These are phyloP conservation scores for Trichomycterus rosablanca DNA, from an alignment of 2,113 vertebrate genomes.

Conservation along the genomic window DNA sequence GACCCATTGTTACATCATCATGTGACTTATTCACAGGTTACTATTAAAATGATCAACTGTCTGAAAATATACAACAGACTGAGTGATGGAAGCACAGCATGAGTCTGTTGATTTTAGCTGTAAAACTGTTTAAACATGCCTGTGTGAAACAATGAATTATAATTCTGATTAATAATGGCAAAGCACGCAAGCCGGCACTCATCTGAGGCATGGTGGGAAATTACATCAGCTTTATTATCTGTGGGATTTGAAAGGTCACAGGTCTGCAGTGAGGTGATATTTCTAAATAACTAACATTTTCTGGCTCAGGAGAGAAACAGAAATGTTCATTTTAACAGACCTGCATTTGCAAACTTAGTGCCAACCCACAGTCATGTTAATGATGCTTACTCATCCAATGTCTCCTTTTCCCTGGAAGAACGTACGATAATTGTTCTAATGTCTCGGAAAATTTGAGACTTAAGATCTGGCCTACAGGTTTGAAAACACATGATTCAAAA, in stretches of 20 bases:
- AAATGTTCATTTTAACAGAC: constrained; percentile 40
- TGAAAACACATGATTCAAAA: constrained; percentile 38
- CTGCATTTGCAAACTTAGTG: constrained; percentile 28
- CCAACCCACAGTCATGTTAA: constrained; percentile 45
- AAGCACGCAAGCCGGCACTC: constrained; percentile 36
- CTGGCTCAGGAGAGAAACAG: constrained; percentile 17
- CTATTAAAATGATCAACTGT: constrained; percentile 40
- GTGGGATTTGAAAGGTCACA: constrained; percentile 14
- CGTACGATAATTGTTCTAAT: constrained; percentile 54
- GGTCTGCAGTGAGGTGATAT: constrained; percentile 24
- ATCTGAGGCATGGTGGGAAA: constrained; percentile 30
- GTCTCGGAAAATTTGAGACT: constrained; percentile 50
- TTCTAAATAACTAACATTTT: constrained; percentile 25
- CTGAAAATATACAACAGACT: constrained; percentile 32
- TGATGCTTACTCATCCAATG: constrained; percentile 55
- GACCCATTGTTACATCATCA: no score
- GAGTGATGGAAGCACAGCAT: constrained; percentile 21
- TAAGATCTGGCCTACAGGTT: constrained; percentile 40
- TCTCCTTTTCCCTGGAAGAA: constrained; percentile 47
- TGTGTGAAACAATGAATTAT: constrained; percentile 28
- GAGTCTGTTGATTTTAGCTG: constrained; percentile 31
- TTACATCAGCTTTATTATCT: constrained; percentile 39
- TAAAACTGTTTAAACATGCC: constrained; percentile 40
- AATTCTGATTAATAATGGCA: constrained; percentile 40
- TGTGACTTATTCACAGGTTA: constrained; percentile 33